phyloP scores from a whole-genome alignment of 1,140 invertebrate species.

The Drosophila nasuta region DNA sequence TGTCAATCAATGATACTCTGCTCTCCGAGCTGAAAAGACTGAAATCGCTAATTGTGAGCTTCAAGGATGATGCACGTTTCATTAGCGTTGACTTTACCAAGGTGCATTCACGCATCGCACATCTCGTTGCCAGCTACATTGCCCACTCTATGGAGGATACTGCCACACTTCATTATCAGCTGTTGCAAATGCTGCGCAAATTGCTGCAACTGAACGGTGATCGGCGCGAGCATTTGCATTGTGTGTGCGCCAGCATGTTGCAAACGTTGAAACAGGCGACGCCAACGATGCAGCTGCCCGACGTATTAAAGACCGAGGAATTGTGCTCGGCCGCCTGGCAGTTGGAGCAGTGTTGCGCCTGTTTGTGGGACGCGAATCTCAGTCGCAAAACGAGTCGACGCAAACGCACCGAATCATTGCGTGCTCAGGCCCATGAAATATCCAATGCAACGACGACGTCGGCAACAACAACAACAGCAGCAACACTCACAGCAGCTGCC shows the following conservation, averaged over 20 bases:
- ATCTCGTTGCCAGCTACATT: constrained; percentile 86
- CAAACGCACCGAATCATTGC: constrained; percentile 74
- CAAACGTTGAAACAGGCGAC: constrained; percentile 46
- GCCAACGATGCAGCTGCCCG: constrained; percentile 47
- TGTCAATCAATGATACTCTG: constrained; percentile 84
- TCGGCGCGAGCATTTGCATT: constrained; percentile 68
- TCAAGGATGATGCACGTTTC: constrained; percentile 88
- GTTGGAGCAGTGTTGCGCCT: constrained; percentile 82
- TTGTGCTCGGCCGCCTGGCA: constrained; percentile 86
- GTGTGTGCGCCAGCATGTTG: constrained; percentile 64
- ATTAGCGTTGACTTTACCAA: constrained; percentile 87
- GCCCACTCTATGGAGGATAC: constrained; percentile 68
- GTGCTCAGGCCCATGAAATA: constrained; percentile 25
- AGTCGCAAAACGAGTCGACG: constrained; percentile 80
- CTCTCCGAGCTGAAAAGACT: constrained; percentile 88
- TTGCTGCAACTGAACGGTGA: constrained; percentile 47
- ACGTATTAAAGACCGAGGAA: constrained; percentile 85
- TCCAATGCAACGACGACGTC: background rate
- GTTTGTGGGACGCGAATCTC: constrained; percentile 84
- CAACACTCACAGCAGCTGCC: constrained; percentile 3
- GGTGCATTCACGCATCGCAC: constrained; percentile 87
- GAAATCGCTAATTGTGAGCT: constrained; percentile 88
- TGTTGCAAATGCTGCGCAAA: constrained; percentile 62
- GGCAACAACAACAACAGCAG: too few relatives aligned
- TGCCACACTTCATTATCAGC: constrained; percentile 39